phyloP scores from a whole-genome alignment of 2,888 invertebrate species.

The Acronicta aceris region DNA sequence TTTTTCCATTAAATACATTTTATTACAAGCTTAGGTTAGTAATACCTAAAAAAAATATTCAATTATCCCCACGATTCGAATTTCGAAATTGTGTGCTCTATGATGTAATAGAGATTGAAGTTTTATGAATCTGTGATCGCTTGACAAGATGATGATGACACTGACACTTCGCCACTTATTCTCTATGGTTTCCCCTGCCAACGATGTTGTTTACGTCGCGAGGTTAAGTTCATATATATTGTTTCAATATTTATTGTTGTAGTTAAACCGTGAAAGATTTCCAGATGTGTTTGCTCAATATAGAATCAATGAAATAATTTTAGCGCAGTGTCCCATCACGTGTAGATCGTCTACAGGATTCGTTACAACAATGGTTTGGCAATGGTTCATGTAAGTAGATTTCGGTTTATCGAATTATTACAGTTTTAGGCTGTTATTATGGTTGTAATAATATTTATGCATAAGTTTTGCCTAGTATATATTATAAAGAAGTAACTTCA shows the following conservation, averaged over 20 bases:
- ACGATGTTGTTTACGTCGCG: constrained; percentile 53
- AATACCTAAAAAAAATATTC: too few species aligned
- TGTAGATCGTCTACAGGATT: constrained; percentile 8
- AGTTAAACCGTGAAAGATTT: constrained; percentile 22
- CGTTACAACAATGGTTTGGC: constrained; percentile 39
- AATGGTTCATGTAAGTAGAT: constrained; percentile 50
- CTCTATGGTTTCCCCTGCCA: constrained; percentile 19
- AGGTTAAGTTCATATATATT: constrained; percentile 41
- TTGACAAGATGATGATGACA: too few species aligned
- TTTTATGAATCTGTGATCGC: too few species aligned
- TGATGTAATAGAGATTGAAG: too few species aligned
- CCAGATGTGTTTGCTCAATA: constrained; percentile 30
- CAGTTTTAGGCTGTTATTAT: not conserved
- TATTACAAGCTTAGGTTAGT: too few species aligned
- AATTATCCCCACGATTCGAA: too few species aligned
- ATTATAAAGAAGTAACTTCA: not conserved
- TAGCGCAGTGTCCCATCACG: constrained; percentile 9
- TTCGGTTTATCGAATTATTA: not conserved
- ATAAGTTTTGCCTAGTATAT: not conserved
- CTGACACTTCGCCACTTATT: too few species aligned
- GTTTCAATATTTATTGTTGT: constrained; percentile 8
- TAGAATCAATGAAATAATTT: constrained; percentile 11
- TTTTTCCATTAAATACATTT: too few species aligned
- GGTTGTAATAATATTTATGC: not conserved
- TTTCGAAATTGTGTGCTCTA: too few species aligned